Conservation (phyloP, 2,888 invertebrate species). For the Nomada fucata region DNA sequence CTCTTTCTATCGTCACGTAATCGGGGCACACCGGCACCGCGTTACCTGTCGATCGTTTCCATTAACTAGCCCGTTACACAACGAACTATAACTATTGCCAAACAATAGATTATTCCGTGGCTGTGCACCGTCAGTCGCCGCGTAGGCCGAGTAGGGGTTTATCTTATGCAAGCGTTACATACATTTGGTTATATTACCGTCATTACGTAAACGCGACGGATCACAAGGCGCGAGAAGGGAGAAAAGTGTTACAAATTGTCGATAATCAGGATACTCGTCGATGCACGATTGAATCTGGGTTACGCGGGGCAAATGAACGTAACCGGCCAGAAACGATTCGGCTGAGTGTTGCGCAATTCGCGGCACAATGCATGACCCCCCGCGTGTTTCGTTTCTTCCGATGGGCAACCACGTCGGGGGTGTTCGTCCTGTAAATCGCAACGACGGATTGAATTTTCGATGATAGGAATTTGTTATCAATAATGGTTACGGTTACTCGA, state of each 20-base stretch:
- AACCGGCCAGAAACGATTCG: conserved; percentile 31
- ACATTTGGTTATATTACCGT: conserved; percentile 83
- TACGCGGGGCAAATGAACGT: conserved; percentile 44
- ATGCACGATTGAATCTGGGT: conserved; percentile 32
- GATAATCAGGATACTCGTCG: conserved; percentile 54
- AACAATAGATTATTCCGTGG: conserved; percentile 81
- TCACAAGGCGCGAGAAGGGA: conserved; percentile 75
- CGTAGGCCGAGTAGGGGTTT: conserved; percentile 73
- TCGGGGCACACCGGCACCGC: conserved; percentile 31
- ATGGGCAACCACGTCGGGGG: neutral
- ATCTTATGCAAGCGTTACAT: conserved; percentile 83
- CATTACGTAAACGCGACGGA: conserved; percentile 78
- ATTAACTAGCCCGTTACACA: conserved; percentile 78
- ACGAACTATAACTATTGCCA: conserved; percentile 80
- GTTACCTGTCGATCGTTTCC: conserved; percentile 73
- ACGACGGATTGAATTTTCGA: too few relatives aligned
- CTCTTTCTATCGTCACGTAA: conserved; percentile 30
- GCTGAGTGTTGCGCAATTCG: conserved; percentile 51
- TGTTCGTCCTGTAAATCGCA: neutral
- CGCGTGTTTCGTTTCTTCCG: neutral
- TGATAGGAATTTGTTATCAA: too few relatives aligned
- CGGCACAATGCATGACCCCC: conserved; percentile 35
- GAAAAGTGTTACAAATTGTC: conserved; percentile 62
- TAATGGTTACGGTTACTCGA: too few relatives aligned
- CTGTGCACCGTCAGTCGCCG: conserved; percentile 67